Evolutionary conservation across 2,113 vertebrate species (phyloP), one percentile per base, ranked within the genome.

Genomic region (Maccullochella peelii): DNA sequence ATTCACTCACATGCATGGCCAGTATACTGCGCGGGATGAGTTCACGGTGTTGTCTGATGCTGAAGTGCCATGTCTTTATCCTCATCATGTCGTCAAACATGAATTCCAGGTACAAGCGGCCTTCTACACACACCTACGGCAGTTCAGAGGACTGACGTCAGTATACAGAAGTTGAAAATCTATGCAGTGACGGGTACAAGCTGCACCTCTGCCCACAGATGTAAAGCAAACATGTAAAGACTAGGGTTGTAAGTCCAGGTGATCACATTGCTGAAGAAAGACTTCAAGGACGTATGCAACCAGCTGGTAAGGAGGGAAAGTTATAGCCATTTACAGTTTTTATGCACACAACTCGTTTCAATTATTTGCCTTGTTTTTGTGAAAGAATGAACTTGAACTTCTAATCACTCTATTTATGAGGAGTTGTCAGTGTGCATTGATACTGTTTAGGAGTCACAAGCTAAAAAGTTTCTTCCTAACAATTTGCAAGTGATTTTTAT

Each of bases 11-110:
- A 57, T 99, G 98, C 97, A 99, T 98, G 95, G 98, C 98, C 88
- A 99, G 96, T 94, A 99, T 98, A 93, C 97, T 99, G 94, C 98
- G 98, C 44, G 98, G 98, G 90, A 99, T 99, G 88, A 99, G 98
- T 89, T 99, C 98, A 85, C 97, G 97, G 92, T 99, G 98, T 94
- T 99, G 98, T 86, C 98, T 96, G 94, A 99, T 99, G 91, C 97
- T 99, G 96, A 99, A 99, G 94, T 99, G 98, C 98, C 98, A 99
- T 0, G 98, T 99, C 95, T 99, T 99, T 96, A 99, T 99, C 95
- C 98, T 96, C 98, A 99, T 99, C 97, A 99, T 99, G 94, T 99
- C 98, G 0, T 99, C 98, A 36, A 99, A 99, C 97, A 99, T 98
- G 94, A 99, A 99, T 94, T 99, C 98, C 96, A 99, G 92, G 94